A percentile compares a stretch with the other conserved stretches of the same genome.
Conservation (phyloP, 2,797 vertebrate genomes). For the Semotilus atromaculatus region DNA sequence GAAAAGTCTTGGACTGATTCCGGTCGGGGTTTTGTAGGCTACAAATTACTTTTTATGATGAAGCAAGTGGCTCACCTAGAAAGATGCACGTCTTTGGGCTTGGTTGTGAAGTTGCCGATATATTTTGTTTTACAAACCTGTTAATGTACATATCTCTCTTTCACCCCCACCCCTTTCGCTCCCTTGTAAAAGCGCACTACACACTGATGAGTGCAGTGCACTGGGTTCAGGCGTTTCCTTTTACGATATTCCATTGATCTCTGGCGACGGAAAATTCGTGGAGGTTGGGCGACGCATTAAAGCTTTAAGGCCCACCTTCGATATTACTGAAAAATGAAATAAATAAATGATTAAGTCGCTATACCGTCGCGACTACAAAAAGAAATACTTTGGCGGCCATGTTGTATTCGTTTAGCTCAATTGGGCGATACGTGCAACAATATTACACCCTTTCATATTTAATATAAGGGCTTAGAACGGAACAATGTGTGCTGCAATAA, state of each 20-base stretch:
- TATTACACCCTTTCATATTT: conserved; percentile 14
- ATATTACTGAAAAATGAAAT: neutral
- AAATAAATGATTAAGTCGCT: neutral
- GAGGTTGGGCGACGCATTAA: conserved; percentile 54
- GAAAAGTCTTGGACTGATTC: conserved; percentile 19
- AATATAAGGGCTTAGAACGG: neutral
- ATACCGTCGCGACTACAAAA: conserved; percentile 12
- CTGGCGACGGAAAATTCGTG: conserved; percentile 34
- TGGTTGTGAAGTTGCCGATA: neutral
- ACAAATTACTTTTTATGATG: neutral
- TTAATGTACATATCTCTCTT: conserved; percentile 8
- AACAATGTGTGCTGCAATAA: conserved; percentile 22
- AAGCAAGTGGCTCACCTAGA: neutral
- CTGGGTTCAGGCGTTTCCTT: conserved; percentile 62
- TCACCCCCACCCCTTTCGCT: neutral
- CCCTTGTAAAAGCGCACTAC: conserved; percentile 1
- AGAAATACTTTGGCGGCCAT: conserved; percentile 41
- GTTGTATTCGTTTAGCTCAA: conserved; percentile 34
- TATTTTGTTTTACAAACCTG: conserved; percentile 1
- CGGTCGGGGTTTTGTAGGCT: neutral
- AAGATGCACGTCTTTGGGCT: neutral
- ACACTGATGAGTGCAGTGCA: conserved; percentile 47
- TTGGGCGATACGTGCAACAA: neutral
- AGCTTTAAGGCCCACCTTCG: conserved; percentile 51
- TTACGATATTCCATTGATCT: conserved; percentile 55